Percentiles rank a stretch among this genome's conserved stretches.
Conservation (phyloP, 2,113 vertebrate species). For the Platichthys stellatus region DNA sequence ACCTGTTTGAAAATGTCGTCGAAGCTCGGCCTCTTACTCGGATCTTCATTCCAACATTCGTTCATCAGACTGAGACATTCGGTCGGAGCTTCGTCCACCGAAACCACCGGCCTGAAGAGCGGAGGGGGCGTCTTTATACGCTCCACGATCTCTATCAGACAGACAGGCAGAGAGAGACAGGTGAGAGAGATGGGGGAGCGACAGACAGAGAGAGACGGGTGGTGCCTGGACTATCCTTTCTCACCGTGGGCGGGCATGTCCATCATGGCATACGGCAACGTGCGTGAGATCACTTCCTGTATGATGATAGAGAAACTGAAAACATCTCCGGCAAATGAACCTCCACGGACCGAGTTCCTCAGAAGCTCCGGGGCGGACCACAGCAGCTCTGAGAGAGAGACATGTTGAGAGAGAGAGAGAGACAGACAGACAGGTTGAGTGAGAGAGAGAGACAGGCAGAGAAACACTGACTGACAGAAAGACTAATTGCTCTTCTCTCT, state of each 20-base stretch:
- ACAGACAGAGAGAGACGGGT: background rate
- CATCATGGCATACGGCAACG: slow-evolving; percentile 87
- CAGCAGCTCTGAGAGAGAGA: slow-evolving; percentile 78
- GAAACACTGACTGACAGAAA: background rate
- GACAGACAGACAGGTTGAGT: too few relatives aligned
- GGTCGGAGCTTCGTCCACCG: slow-evolving; percentile 84
- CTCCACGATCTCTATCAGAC: slow-evolving; percentile 79
- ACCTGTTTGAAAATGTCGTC: slow-evolving; percentile 83
- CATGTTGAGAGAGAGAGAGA: background rate
- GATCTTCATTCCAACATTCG: slow-evolving; percentile 88
- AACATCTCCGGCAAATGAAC: slow-evolving; percentile 83
- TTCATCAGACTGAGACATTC: slow-evolving; percentile 89
- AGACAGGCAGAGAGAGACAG: background rate
- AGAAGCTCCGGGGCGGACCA: slow-evolving; percentile 75
- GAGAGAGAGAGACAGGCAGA: background rate
- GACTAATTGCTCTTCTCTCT: too few relatives aligned
- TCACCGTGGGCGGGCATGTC: slow-evolving; percentile 85
- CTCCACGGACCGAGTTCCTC: slow-evolving; percentile 60
- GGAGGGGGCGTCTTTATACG: slow-evolving; percentile 68
- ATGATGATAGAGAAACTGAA: slow-evolving; percentile 89
- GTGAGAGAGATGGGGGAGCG: background rate
- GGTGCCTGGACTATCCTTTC: background rate
- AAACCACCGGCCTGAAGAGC: slow-evolving; percentile 83
- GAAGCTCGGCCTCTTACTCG: slow-evolving; percentile 80
- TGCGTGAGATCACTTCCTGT: slow-evolving; percentile 89